Conservation (phyloP, 2,888 invertebrate genomes). For the Asteroscopus sphinx region DNA sequence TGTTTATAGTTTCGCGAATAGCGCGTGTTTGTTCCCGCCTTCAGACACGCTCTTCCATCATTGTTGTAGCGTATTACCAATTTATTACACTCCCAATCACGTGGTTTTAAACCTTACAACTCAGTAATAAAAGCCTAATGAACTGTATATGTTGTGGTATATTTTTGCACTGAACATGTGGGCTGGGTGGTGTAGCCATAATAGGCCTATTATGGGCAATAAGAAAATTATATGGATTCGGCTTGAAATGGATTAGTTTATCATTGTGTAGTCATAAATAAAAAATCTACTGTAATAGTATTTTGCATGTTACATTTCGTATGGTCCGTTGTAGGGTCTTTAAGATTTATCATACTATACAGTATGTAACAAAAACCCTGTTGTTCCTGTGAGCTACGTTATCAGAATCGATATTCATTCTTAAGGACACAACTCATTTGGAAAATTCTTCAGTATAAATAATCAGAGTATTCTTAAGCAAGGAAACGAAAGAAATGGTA, state of each 20-base stretch:
- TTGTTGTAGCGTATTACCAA: conserved; percentile 66
- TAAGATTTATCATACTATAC: no score
- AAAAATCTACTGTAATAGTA: background rate
- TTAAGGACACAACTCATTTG: no score
- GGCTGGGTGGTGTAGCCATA: conserved; percentile 34
- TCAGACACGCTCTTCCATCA: conserved; percentile 74
- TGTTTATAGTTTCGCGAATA: conserved; percentile 65
- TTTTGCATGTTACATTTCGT: background rate
- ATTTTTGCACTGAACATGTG: conserved; percentile 29
- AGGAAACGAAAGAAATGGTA: no score
- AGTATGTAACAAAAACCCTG: no score
- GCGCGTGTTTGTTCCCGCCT: conserved; percentile 72
- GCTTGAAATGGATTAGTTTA: conserved; percentile 21
- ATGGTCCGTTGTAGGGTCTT: no score
- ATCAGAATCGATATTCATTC: no score
- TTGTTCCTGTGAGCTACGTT: no score
- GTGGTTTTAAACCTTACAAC: conserved; percentile 40
- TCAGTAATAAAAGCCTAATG: background rate
- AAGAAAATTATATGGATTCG: conserved; percentile 41
- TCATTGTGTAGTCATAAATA: background rate
- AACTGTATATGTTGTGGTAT: conserved; percentile 1
- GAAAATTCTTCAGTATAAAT: no score
- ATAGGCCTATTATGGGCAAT: conserved; percentile 34
- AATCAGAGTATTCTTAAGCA: no score
- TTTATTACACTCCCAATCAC: background rate